Percentiles rank a stretch among this genome's conserved stretches.
Conservation (phyloP, 35 echinoderm and acorn worm genomes). For the Heliocidaris erythrogramma region DNA sequence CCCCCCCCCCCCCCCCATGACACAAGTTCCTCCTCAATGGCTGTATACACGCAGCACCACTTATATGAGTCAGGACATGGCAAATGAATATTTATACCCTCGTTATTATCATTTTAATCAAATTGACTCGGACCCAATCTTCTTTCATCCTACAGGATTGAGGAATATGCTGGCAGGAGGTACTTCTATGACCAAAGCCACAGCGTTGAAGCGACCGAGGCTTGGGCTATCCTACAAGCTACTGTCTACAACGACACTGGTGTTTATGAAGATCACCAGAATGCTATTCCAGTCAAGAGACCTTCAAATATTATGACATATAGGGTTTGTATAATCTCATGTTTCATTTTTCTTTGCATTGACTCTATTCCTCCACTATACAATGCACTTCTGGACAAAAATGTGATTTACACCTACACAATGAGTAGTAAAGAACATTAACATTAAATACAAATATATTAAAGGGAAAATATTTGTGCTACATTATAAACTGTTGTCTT, state of each 20-base stretch:
- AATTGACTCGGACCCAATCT: not conserved
- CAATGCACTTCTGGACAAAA: not conserved
- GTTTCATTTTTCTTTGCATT: not conserved
- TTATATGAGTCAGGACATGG: no score
- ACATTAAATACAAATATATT: no score
- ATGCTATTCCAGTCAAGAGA: slow-evolving; percentile 58
- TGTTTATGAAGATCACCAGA: slow-evolving; percentile 56
- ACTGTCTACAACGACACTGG: slow-evolving; percentile 73
- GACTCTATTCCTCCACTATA: not conserved
- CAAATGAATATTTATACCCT: no score
- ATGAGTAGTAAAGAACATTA: no score
- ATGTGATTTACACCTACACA: not conserved
- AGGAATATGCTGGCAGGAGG: slow-evolving; percentile 45
- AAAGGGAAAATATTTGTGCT: no score
- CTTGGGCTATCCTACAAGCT: slow-evolving; percentile 59
- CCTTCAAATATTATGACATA: slow-evolving; percentile 48
- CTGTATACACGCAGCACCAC: no score
- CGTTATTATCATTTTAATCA: no score
- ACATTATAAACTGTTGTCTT: no score
- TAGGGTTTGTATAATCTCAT: not conserved
- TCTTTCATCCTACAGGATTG: not conserved
- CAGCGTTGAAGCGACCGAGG: not conserved
- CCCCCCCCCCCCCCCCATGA: no score
- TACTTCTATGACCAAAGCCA: slow-evolving; percentile 54
- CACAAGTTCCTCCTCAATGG: no score